Evolutionary conservation across 2,113 vertebrate species (phyloP).

Genomic region (Poeciliopsis turrubarensis): DNA sequence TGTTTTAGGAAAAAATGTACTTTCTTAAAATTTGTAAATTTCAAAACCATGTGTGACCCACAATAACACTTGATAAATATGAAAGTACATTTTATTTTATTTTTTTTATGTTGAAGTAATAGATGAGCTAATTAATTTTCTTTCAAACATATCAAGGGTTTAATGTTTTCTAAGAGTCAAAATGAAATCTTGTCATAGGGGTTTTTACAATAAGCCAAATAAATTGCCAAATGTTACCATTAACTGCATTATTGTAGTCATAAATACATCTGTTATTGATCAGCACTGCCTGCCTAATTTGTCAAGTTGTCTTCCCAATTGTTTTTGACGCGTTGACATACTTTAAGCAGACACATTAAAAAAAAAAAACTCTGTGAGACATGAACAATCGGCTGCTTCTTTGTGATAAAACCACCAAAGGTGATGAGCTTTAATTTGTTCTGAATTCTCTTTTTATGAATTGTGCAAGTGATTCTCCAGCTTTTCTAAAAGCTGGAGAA

Average conservation of each 20-base stretch:
- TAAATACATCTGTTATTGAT: not conserved
- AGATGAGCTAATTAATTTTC: not conserved
- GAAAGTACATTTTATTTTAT: too few species aligned
- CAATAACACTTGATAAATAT: too few species aligned
- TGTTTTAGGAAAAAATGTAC: too few species aligned
- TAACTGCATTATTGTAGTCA: not conserved
- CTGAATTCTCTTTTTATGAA: not conserved
- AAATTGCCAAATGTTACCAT: too few species aligned
- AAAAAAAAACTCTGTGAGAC: too few species aligned
- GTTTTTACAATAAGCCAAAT: not conserved
- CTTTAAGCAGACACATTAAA: not conserved
- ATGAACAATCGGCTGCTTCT: not conserved
- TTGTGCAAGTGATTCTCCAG: not conserved
- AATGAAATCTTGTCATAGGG: not conserved
- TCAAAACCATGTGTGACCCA: too few species aligned
- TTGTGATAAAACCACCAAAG: not conserved
- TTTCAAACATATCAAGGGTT: not conserved
- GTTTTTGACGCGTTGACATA: not conserved
- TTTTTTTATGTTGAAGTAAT: too few species aligned
- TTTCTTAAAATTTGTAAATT: too few species aligned
- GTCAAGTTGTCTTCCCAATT: not conserved
- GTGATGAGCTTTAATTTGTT: not conserved
- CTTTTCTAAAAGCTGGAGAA: not conserved
- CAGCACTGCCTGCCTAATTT: not conserved
- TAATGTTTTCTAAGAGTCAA: not conserved